These are phyloP conservation scores for Synergus laeviventris DNA, from an alignment of 2,888 invertebrate species.

Conservation along the genomic window DNA sequence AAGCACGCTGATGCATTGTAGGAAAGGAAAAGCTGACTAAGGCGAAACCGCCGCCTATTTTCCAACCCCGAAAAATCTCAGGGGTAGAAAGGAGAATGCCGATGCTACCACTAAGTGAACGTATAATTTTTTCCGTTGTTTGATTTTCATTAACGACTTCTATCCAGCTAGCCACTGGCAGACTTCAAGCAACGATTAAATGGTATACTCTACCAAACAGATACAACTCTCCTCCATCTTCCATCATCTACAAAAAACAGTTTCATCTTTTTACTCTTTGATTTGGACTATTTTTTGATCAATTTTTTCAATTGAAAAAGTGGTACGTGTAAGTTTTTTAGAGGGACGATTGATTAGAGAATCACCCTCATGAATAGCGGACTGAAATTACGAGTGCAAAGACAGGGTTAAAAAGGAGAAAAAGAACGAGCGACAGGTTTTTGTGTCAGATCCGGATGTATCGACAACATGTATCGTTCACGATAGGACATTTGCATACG, in stretches of 20 bases:
- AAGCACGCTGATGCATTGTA: conserved; percentile 63
- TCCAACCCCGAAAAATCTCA: conserved; percentile 63
- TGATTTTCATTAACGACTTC: conserved; percentile 76
- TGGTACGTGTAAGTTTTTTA: conserved; percentile 6
- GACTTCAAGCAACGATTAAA: conserved; percentile 25
- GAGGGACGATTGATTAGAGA: conserved; percentile 22
- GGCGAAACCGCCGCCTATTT: conserved; percentile 63
- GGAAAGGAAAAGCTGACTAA: conserved; percentile 70
- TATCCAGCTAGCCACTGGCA: conserved; percentile 63
- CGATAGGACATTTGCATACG: conserved; percentile 57
- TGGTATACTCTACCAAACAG: conserved; percentile 56
- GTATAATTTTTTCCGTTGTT: conserved; percentile 74
- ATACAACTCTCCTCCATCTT: conserved; percentile 60
- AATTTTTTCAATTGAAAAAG: conserved; percentile 3
- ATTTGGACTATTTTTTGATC: background rate
- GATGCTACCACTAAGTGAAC: conserved; percentile 69
- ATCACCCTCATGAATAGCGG: conserved; percentile 37
- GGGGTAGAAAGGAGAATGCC: conserved; percentile 63
- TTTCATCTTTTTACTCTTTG: conserved; percentile 44
- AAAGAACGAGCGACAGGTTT: conserved; percentile 25
- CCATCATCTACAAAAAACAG: background rate
- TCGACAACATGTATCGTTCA: conserved; percentile 53
- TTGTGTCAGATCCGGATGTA: conserved; percentile 46
- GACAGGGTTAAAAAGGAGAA: conserved; percentile 20
- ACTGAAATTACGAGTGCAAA: conserved; percentile 25